These are phyloP conservation scores for Hemicordylus capensis DNA, from an alignment of 2,113 vertebrate species.

Conservation along the genomic window DNA sequence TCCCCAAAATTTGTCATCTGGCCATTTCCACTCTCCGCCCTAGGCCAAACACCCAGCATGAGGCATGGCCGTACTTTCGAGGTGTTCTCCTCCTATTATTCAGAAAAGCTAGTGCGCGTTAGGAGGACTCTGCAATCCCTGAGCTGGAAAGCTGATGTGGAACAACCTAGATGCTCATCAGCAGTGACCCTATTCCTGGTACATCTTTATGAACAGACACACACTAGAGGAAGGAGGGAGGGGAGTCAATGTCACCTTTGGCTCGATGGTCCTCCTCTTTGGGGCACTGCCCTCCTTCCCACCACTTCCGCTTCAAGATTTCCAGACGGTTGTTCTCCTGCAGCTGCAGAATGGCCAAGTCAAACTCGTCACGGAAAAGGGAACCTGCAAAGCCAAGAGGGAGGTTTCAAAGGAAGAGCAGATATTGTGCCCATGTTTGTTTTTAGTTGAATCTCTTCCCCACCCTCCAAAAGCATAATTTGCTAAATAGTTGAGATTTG, in stretches of 20 bases:
- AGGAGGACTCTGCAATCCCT: conserved; percentile 36
- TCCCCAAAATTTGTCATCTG: conserved; percentile 70
- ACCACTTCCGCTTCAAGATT: conserved; percentile 97
- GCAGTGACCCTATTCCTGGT: neutral
- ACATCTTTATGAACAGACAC: neutral
- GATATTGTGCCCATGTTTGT: neutral
- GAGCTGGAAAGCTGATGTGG: conserved; percentile 22
- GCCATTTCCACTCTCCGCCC: conserved; percentile 57
- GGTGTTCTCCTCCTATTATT: conserved; percentile 54
- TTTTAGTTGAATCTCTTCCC: neutral
- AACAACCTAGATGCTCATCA: neutral
- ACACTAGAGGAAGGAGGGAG: accelerated
- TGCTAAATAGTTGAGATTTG: too few relatives aligned
- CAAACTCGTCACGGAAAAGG: conserved; percentile 94
- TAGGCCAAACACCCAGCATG: conserved; percentile 69
- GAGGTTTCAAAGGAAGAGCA: conserved; percentile 18
- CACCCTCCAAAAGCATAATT: too few relatives aligned
- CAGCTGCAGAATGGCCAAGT: conserved; percentile 95
- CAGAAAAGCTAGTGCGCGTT: conserved; percentile 46
- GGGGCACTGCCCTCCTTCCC: conserved; percentile 97
- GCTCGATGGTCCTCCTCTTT: conserved; percentile 97
- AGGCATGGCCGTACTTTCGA: conserved; percentile 39
- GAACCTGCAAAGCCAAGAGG: conserved; percentile 81
- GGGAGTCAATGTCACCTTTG: conserved; percentile 80
- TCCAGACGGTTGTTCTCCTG: conserved; percentile 98